Base-by-base conservation (phyloP, 2,113 vertebrate genomes). In the Tinamus guttatus region DNA sequence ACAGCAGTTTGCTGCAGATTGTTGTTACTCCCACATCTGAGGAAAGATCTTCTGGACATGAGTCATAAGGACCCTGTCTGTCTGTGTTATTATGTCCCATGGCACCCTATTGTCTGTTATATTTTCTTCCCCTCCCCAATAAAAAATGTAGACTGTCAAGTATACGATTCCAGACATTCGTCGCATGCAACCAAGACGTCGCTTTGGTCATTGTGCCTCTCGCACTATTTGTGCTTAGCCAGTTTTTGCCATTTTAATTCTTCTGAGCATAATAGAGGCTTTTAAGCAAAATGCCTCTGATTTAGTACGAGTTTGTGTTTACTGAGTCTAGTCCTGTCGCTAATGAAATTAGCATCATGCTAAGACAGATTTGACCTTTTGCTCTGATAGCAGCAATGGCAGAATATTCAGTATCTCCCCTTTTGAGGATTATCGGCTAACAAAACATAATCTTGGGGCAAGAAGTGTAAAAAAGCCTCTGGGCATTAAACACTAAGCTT, bases 31-130 rank as follows among this genome's bases (percentile, higher is more conserved):
- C 95, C 87, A 89, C 91, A 97, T 94, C 95, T 91, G 92, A 95
- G 80, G 95, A 97, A 93, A 97, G 93, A 92, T 93, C 90, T 94
- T 80, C 95, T 95, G 87, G 62, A 95, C 90, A 96, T 97, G 96
- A 96, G 85, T 96, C 96, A 95, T 78, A 85, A 95, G 51, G 89
- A 91, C 83, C 67, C 81, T 95, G 94, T 51, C 95, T 12, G 56
- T 86, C 64, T 92, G 65, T 77, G 90, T 79, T 96, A 89, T 91
- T 97, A 95, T 70, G 58, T 94, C 94, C 96, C 89, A 81, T 25
- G 58, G 91, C 85, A 91, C 64, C 40, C 95, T 87, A 90, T 94
- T 97, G 97, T 97, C 89, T 94, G 89, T 95, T 96, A 74, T 96
- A 90, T 93, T 90, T 84, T 83, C 87, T 84, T 70, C 34, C 92